Evolutionary conservation across 1,140 invertebrate species (phyloP).

Genomic region (Megalonaias nervosa): DNA sequence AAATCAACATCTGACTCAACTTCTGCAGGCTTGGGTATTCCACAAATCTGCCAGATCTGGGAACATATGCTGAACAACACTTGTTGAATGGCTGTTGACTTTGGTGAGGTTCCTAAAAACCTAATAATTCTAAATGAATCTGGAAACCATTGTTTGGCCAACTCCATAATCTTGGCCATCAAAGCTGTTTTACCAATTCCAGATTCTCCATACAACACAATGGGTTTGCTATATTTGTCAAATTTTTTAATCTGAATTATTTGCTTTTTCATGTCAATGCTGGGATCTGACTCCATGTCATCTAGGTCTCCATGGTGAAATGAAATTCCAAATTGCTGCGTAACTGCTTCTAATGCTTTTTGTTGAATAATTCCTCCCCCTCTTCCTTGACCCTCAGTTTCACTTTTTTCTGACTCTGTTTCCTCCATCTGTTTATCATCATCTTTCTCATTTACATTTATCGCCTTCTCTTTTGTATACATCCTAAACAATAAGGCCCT

Average conservation of each 20-base stretch:
- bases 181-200: constrained; percentile 59
- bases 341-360: neutral
- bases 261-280: constrained; percentile 18
- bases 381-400: constrained; percentile 3
- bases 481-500: constrained; percentile 16
- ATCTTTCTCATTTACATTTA: neutral
- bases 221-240: constrained; percentile 37
- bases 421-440: constrained; percentile 1
- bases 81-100: constrained; percentile 44
- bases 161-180: constrained; percentile 43
- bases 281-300: constrained; percentile 39
- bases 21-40: constrained; percentile 31
- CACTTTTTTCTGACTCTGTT: constrained; percentile 2
- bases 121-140: constrained; percentile 41
- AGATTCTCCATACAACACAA: constrained; percentile 51
- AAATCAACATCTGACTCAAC: constrained; percentile 38
- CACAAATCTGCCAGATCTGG: constrained; percentile 39
- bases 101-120: constrained; percentile 53
- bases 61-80: constrained; percentile 44
- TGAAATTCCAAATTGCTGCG: constrained; percentile 15
- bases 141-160: constrained; percentile 43
- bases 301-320: constrained; percentile 26
- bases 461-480: constrained; percentile 28
- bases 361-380: neutral
- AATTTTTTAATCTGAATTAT: constrained; percentile 21